Evolutionary conservation across 1,140 invertebrate genomes (phyloP), one percentile per base, ranked within the genome.

Genomic region (Cotesia chilonis): DNA sequence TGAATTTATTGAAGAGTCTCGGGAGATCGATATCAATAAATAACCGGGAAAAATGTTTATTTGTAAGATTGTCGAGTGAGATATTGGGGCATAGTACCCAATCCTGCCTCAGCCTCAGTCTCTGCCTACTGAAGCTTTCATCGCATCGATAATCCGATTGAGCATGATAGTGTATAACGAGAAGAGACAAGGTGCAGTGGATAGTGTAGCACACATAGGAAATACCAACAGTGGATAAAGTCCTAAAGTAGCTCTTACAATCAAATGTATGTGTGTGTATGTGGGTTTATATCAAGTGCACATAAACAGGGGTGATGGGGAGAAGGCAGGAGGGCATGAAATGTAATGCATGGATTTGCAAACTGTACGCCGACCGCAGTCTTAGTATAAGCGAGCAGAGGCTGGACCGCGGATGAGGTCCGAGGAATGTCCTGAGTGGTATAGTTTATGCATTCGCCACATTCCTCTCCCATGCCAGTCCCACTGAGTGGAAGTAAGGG

Each of bases 361-460:
- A 74, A 74, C 75, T 76, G 68, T 73, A 74, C 41, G 41, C 41
- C 41, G 63, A 65, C 54, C 7, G 10, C 9, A 52, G 41, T 36
- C 7, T 6, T 4, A 52, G 41, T 28, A 66, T 38, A 36, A 54
- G 41, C 36, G 41, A 60, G 61, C 54, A 17, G 7, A 2, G 52
- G 17, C 17, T 17, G 20, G 17, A 68, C 37, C 52, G 1, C 72
- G 55, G 51, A 60, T 66, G 79, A 77, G 72, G 73, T 76, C 51
- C 60, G 68, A 76, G 82, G 81, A 82, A 85, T 84, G 82, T 61
- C 57, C 78, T 64, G 79, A 77, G 79, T 82, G 81, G 80, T 85
- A 85, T 84, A 85, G 83, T 84, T 84, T 83, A 84, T 85, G 83
- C 83, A 82, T 84, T 84, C 79, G 82, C 82, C 84, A 83, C 84